These are phyloP conservation scores for Acleris literana DNA, from an alignment of 2,888 invertebrate genomes.

Conservation along the genomic window DNA sequence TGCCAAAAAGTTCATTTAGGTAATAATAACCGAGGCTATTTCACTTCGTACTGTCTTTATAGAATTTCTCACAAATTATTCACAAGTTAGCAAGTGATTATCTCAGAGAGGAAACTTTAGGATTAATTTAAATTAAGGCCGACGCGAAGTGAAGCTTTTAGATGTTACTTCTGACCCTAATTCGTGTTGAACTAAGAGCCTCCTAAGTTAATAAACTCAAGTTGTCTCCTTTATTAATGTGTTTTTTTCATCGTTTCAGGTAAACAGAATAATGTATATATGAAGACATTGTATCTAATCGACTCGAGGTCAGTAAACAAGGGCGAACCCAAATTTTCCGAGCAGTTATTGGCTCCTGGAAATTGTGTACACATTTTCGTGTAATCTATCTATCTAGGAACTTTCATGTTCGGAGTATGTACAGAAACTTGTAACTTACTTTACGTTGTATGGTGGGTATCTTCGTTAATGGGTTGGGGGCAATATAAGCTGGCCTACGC, in stretches of 20 bases:
- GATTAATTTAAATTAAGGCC: slow-evolving; percentile 17
- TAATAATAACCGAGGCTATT: slow-evolving; percentile 27
- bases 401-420: neutral
- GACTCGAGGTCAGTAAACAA: slow-evolving; percentile 53
- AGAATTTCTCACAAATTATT: slow-evolving; percentile 15
- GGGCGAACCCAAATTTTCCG: slow-evolving; percentile 31
- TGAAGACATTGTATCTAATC: slow-evolving; percentile 32
- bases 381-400: slow-evolving; percentile 23
- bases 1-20: slow-evolving; percentile 16
- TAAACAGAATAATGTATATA: slow-evolving; percentile 53
- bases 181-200: slow-evolving; percentile 6
- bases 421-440: slow-evolving; percentile 1
- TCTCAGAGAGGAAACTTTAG: slow-evolving; percentile 23
- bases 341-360: slow-evolving; percentile 22
- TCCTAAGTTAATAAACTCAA: slow-evolving; percentile 24
- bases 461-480: neutral
- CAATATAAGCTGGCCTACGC: slow-evolving; percentile 8
- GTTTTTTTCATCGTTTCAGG: slow-evolving; percentile 63
- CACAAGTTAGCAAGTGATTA: slow-evolving; percentile 21
- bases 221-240: slow-evolving; percentile 42
- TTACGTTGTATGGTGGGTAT: neutral
- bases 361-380: slow-evolving; percentile 9
- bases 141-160: slow-evolving; percentile 21
- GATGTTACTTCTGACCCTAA: slow-evolving; percentile 15
- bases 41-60: slow-evolving; percentile 11